These are phyloP conservation scores for Psilopogon haemacephalus DNA, from an alignment of 2,113 vertebrate species.

Conservation along the genomic window DNA sequence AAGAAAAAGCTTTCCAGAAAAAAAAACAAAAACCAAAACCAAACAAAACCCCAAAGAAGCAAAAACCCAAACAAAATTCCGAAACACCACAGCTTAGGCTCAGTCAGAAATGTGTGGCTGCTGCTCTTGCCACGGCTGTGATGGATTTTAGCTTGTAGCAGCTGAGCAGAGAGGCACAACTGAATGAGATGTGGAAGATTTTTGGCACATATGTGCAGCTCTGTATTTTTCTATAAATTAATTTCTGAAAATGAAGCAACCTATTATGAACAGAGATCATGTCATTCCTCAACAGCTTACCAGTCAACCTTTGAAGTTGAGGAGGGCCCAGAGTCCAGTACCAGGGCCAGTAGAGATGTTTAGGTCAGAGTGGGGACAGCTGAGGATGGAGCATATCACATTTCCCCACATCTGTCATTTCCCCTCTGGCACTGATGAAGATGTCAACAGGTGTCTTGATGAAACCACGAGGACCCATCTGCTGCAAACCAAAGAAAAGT, in stretches of 20 bases:
- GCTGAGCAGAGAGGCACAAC: not conserved
- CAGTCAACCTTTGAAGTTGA: not conserved
- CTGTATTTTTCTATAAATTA: not conserved
- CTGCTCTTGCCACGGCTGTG: not conserved
- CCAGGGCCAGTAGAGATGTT: not conserved
- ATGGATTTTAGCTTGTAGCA: not conserved
- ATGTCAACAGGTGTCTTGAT: not conserved
- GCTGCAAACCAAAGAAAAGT: not conserved
- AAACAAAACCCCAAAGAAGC: too few relatives aligned
- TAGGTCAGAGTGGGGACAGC: not conserved
- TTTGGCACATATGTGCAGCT: not conserved
- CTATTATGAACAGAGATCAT: not conserved
- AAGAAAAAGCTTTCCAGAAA: not conserved
- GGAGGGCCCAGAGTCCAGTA: not conserved
- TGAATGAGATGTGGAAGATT: not conserved
- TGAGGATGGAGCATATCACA: accelerated
- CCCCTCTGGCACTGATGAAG: not conserved
- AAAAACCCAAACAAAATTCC: too few relatives aligned
- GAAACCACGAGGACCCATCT: not conserved
- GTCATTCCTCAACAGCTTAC: not conserved
- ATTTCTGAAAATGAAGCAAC: not conserved
- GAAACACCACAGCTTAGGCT: not conserved
- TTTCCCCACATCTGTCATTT: not conserved
- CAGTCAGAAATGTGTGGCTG: not conserved
- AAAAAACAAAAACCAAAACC: not conserved